These are phyloP conservation scores for Dasysyrphus tricinctus DNA, from an alignment of 2,888 invertebrate species.

Conservation along the genomic window DNA sequence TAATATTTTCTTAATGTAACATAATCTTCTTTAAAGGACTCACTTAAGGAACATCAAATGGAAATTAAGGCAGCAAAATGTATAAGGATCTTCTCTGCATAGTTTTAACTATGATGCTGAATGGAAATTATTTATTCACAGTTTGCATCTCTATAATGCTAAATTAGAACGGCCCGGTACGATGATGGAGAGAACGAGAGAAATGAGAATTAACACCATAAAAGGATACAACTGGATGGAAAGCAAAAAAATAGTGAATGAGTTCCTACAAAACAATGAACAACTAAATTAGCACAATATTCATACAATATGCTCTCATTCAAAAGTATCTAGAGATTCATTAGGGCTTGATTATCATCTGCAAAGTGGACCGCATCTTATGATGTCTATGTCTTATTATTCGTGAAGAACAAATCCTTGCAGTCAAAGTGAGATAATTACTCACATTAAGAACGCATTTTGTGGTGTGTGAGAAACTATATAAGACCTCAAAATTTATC, in stretches of 20 bases:
- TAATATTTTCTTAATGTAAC: slow-evolving; percentile 75
- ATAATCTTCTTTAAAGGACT: slow-evolving; percentile 68
- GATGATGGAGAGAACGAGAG: slow-evolving; percentile 18
- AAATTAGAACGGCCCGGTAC: slow-evolving; percentile 13
- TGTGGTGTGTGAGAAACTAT: slow-evolving; percentile 51
- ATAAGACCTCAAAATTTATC: not conserved
- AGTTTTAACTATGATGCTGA: slow-evolving; percentile 38
- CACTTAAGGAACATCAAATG: slow-evolving; percentile 66
- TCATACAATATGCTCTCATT: slow-evolving; percentile 52
- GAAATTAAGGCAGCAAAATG: slow-evolving; percentile 59
- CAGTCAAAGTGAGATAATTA: slow-evolving; percentile 70
- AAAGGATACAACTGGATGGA: slow-evolving; percentile 31
- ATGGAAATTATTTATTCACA: slow-evolving; percentile 31
- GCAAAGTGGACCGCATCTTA: slow-evolving; percentile 25
- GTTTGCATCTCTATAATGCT: slow-evolving; percentile 47
- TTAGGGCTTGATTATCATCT: slow-evolving; percentile 65
- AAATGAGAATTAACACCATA: slow-evolving; percentile 21
- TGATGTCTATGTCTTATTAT: not conserved
- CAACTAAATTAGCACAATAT: slow-evolving; percentile 66
- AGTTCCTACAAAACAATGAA: slow-evolving; percentile 53
- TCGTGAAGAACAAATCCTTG: slow-evolving; percentile 31
- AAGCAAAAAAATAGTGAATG: slow-evolving; percentile 8
- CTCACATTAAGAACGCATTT: slow-evolving; percentile 56
- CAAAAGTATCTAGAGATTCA: slow-evolving; percentile 59
- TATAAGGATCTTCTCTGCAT: slow-evolving; percentile 22